These are phyloP conservation scores for Calliopsis andreniformis DNA, from an alignment of 1,140 invertebrate species.

Conservation along the genomic window DNA sequence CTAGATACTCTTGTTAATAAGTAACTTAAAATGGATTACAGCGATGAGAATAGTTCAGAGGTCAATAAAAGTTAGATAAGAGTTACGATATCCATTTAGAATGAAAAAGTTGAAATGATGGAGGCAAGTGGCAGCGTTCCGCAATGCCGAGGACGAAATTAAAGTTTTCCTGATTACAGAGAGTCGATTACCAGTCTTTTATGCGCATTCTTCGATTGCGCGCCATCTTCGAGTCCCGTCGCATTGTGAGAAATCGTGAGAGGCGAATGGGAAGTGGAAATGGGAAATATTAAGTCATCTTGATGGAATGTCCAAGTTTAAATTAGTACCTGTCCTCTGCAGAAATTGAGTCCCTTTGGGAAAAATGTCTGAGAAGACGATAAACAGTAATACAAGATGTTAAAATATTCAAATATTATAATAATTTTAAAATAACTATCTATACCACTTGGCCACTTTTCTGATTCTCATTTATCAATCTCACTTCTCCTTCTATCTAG, in stretches of 20 bases:
- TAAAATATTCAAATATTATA: too few species aligned
- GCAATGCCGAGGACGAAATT: constrained; percentile 19
- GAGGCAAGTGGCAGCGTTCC: too few species aligned
- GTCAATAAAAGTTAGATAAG: too few species aligned
- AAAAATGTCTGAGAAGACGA: too few species aligned
- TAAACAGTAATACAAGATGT: too few species aligned
- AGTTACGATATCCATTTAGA: constrained; percentile 26
- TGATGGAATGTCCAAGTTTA: neutral
- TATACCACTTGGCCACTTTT: too few species aligned
- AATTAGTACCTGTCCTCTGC: too few species aligned
- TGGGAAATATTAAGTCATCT: neutral
- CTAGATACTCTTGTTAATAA: neutral
- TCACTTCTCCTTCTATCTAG: too few species aligned
- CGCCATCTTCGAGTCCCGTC: neutral
- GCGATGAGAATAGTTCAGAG: neutral
- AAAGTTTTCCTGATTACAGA: constrained; percentile 27
- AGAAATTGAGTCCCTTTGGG: too few species aligned
- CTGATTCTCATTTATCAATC: too few species aligned
- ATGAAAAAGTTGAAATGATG: constrained; percentile 24
- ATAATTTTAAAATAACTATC: too few species aligned
- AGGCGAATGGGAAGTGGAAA: neutral
- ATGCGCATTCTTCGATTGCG: constrained; percentile 6
- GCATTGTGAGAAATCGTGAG: neutral
- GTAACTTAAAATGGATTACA: too few species aligned
- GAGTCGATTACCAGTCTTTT: constrained; percentile 43